phyloP scores from a whole-genome alignment of 1,140 invertebrate species.

The Catajapyx aquilonaris region DNA sequence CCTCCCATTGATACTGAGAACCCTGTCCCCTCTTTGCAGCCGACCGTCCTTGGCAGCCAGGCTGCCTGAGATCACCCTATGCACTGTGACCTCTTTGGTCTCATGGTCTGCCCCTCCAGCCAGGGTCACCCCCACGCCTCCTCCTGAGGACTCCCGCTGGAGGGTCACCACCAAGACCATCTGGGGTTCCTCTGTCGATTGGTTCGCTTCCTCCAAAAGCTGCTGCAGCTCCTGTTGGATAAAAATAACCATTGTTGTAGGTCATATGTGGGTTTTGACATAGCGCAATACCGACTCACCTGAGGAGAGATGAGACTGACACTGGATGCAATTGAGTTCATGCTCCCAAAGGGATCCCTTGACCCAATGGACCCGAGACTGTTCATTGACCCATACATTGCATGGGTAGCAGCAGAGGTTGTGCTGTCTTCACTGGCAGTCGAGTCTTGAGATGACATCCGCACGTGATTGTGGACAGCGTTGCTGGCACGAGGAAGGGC shows the following conservation, averaged over 20 bases:
- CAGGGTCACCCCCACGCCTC: slow-evolving; percentile 64
- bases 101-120: slow-evolving; percentile 75
- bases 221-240: slow-evolving; percentile 30
- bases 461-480: slow-evolving; percentile 14
- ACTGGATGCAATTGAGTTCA: slow-evolving; percentile 35
- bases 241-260: slow-evolving; percentile 7
- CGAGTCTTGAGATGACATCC: slow-evolving; percentile 26
- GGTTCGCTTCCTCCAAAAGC: slow-evolving; percentile 37
- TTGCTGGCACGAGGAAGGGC: slow-evolving; percentile 4
- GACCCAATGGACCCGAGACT: slow-evolving; percentile 19
- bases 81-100: slow-evolving; percentile 74
- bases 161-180: slow-evolving; percentile 36
- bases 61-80: slow-evolving; percentile 63
- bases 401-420: slow-evolving; percentile 14
- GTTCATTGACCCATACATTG: slow-evolving; percentile 20
- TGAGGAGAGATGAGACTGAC: slow-evolving; percentile 39
- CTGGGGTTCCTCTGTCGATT: slow-evolving; percentile 29
- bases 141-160: slow-evolving; percentile 36
- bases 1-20: slow-evolving; percentile 73
- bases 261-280: too few relatives aligned
- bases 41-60: slow-evolving; percentile 64
- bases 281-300: slow-evolving; percentile 17
- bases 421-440: slow-evolving; percentile 26
- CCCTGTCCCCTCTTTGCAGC: slow-evolving; percentile 65
- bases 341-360: slow-evolving; percentile 33